These are phyloP conservation scores for Drosophila nebulosa DNA, from an alignment of 1,140 invertebrate genomes.

Conservation along the genomic window DNA sequence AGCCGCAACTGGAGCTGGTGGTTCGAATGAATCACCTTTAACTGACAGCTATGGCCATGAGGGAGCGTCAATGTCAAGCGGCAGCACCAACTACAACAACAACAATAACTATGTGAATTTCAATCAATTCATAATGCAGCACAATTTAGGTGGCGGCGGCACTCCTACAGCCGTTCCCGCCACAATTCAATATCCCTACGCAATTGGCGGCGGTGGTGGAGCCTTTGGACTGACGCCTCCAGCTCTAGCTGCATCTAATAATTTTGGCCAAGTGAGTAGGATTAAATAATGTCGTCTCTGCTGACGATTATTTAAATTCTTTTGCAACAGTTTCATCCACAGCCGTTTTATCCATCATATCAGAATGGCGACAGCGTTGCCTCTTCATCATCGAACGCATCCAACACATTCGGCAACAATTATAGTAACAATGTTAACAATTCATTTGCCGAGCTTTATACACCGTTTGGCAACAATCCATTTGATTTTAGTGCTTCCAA, in stretches of 20 bases:
- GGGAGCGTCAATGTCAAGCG: not conserved
- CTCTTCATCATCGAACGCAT: not conserved
- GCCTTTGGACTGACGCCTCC: slow-evolving; percentile 49
- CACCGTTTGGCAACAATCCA: slow-evolving; percentile 63
- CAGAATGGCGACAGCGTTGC: slow-evolving; percentile 49
- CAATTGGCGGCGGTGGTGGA: slow-evolving; percentile 41
- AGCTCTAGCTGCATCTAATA: slow-evolving; percentile 3
- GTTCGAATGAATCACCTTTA: slow-evolving; percentile 1
- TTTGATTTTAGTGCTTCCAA: slow-evolving; percentile 71
- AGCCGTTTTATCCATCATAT: slow-evolving; percentile 21
- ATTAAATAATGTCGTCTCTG: not conserved
- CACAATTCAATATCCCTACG: slow-evolving; percentile 34
- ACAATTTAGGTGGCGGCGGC: slow-evolving; percentile 51
- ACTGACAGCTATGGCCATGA: slow-evolving; percentile 24
- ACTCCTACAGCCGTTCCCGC: not conserved
- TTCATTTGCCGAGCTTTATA: slow-evolving; percentile 49
- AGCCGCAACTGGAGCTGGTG: slow-evolving; percentile 6
- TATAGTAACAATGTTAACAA: slow-evolving; percentile 14
- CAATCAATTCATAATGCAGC: slow-evolving; percentile 78
- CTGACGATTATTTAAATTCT: not conserved
- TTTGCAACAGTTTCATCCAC: slow-evolving; percentile 29
- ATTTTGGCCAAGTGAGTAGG: slow-evolving; percentile 45
- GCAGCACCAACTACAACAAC: slow-evolving; percentile 12
- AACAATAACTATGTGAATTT: slow-evolving; percentile 79
- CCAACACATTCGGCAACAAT: slow-evolving; percentile 16